A percentile compares a stretch with the other conserved stretches of the same genome.
Evolutionary conservation across 2,113 vertebrate species (phyloP).

Genomic region (Actenoides hombroni): DNA sequence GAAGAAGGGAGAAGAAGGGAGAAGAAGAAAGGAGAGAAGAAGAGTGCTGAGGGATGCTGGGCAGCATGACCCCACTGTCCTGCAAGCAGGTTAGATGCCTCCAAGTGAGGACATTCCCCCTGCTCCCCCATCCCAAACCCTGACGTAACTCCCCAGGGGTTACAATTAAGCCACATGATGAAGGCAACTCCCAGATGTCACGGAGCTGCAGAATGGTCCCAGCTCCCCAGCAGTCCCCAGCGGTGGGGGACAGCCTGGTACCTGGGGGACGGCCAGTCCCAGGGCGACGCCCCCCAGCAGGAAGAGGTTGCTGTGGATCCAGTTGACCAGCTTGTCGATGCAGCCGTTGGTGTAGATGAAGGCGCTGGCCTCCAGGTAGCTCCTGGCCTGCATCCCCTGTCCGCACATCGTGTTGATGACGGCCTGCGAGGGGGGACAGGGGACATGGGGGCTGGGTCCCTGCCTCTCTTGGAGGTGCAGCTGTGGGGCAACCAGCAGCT

Average conservation of each 20-base stretch:
- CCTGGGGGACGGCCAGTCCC: slow-evolving; percentile 92
- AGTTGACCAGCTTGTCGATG: slow-evolving; percentile 91
- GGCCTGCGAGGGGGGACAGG: slow-evolving; percentile 39
- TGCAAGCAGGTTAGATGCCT: accelerated
- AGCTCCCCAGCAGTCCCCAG: not conserved
- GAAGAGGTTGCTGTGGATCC: slow-evolving; percentile 93
- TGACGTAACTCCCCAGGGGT: accelerated
- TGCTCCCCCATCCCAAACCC: not conserved
- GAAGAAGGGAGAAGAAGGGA: no score
- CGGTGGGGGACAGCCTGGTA: not conserved
- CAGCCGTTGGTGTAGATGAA: slow-evolving; percentile 90
- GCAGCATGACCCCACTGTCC: not conserved
- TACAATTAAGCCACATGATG: accelerated
- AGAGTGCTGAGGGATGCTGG: accelerated
- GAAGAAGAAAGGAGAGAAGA: no score
- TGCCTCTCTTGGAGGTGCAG: not conserved
- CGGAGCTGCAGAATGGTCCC: accelerated
- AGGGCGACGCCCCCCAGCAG: slow-evolving; percentile 87
- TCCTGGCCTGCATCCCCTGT: slow-evolving; percentile 78
- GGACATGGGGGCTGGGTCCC: not conserved
- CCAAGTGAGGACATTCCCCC: accelerated
- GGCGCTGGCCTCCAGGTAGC: slow-evolving; percentile 73
- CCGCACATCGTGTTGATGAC: slow-evolving; percentile 98
- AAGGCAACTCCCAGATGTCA: not conserved
- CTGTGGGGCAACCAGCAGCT: not conserved